These are phyloP conservation scores for Drosophila quasianomalipes DNA, from an alignment of 2,888 invertebrate genomes.

Conservation along the genomic window DNA sequence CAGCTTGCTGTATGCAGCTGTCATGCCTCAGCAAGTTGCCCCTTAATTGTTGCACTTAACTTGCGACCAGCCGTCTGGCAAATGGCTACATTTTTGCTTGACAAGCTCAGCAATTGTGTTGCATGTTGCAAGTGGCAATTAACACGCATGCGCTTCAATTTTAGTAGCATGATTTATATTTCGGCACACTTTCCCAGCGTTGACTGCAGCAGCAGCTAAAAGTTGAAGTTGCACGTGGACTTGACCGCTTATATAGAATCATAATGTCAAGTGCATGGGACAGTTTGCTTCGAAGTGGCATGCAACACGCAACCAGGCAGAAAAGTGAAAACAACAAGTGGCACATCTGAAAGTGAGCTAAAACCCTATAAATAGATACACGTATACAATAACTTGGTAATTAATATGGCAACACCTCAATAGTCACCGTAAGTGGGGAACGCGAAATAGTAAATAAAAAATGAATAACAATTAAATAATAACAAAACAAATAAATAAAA, in stretches of 20 bases:
- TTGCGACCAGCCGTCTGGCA: constrained; percentile 7
- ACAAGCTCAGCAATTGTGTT: constrained; percentile 23
- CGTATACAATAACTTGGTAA: constrained; percentile 10
- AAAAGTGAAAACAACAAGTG: constrained; percentile 60
- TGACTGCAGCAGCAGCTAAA: constrained; percentile 9
- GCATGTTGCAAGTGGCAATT: constrained; percentile 54
- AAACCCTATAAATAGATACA: not conserved
- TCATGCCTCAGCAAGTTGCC: constrained; percentile 16
- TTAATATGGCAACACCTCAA: constrained; percentile 46
- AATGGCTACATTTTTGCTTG: constrained; percentile 7
- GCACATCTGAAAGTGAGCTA: constrained; percentile 3
- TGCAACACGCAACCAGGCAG: constrained; percentile 44
- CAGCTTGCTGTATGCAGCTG: constrained; percentile 21
- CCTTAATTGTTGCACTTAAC: constrained; percentile 22
- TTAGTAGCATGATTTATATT: constrained; percentile 43
- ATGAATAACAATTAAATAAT: not conserved
- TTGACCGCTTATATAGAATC: constrained; percentile 59
- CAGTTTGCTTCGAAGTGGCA: constrained; percentile 51
- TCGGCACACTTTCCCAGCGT: constrained; percentile 67
- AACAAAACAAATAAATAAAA: not conserved
- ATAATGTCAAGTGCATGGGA: constrained; percentile 49
- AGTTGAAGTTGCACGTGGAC: constrained; percentile 1
- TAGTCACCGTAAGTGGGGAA: constrained; percentile 12
- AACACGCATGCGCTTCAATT: constrained; percentile 61
- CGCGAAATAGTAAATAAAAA: not conserved